A percentile compares a stretch with the other conserved stretches of the same genome.
phyloP scores from a whole-genome alignment of 2,797 vertebrate species.

The Enteromius treurensis region DNA sequence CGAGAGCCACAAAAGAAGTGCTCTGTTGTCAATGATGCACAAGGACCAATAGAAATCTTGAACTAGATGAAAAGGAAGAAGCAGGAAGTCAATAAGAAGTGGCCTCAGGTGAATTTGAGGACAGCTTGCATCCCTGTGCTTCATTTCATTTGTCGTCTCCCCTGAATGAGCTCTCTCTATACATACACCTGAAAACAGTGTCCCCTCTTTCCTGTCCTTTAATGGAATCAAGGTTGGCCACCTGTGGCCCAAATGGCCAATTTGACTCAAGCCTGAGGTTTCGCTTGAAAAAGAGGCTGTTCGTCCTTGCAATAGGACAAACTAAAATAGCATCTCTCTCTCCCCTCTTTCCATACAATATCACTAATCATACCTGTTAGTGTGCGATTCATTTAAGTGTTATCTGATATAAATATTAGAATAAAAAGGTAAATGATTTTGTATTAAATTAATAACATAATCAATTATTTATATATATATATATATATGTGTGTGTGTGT shows the following conservation, averaged over 20 bases:
- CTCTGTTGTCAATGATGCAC: conserved; percentile 16
- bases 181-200: conserved; percentile 38
- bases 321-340: conserved; percentile 51
- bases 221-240: conserved; percentile 58
- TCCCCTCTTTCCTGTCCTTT: conserved; percentile 41
- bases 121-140: conserved; percentile 37
- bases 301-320: conserved; percentile 46
- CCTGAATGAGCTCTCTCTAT: conserved; percentile 45
- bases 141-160: conserved; percentile 45
- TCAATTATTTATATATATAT: neutral
- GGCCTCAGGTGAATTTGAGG: conserved; percentile 37
- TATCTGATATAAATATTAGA: neutral
- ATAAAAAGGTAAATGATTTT: neutral
- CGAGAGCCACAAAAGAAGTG: neutral
- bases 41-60: conserved; percentile 28
- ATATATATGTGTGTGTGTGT: too few relatives aligned
- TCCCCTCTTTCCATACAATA: conserved; percentile 7
- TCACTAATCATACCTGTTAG: conserved; percentile 17
- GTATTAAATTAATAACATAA: neutral
- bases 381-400: neutral
- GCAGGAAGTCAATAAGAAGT: conserved; percentile 31
- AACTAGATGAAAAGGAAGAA: conserved; percentile 22
- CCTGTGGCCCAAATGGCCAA: conserved; percentile 56
- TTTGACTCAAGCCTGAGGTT: conserved; percentile 55
- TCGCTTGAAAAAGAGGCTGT: conserved; percentile 38